These are phyloP conservation scores for Tachina lurida DNA, from an alignment of 2,888 invertebrate genomes.

Conservation along the genomic window DNA sequence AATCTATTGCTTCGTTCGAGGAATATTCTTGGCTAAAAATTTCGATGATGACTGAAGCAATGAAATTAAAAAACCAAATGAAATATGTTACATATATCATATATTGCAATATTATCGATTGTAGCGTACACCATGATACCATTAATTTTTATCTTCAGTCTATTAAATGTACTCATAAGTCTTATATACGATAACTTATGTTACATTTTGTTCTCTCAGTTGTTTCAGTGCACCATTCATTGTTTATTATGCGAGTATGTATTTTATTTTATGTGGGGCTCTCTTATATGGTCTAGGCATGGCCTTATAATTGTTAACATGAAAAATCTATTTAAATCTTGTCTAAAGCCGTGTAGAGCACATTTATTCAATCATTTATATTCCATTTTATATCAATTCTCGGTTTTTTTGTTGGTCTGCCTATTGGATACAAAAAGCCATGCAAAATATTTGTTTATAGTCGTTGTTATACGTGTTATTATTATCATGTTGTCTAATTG, in stretches of 20 bases:
- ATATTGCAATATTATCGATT: not conserved
- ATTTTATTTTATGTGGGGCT: constrained; percentile 7
- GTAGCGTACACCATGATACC: not conserved
- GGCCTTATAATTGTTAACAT: constrained; percentile 80
- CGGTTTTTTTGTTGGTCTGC: not conserved
- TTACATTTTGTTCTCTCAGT: constrained; percentile 52
- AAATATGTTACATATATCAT: not conserved
- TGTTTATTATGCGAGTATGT: not conserved
- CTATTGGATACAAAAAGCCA: constrained; percentile 16
- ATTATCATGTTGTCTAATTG: constrained; percentile 73
- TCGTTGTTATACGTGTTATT: constrained; percentile 66
- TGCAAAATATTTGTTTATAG: constrained; percentile 35
- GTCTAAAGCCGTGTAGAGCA: constrained; percentile 46
- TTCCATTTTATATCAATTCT: constrained; percentile 40
- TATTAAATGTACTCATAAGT: constrained; percentile 31
- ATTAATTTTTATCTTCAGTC: constrained; percentile 33
- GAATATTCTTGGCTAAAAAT: too few species aligned
- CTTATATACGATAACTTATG: constrained; percentile 33
- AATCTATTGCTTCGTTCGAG: too few species aligned
- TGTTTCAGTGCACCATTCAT: constrained; percentile 9
- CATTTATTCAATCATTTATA: constrained; percentile 64
- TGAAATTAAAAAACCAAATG: not conserved
- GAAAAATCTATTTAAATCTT: constrained; percentile 77
- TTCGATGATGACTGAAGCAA: too few species aligned
- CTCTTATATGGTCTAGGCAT: constrained; percentile 40